These are phyloP conservation scores for Toxostoma redivivum DNA, from an alignment of 2,113 vertebrate species.

Conservation along the genomic window DNA sequence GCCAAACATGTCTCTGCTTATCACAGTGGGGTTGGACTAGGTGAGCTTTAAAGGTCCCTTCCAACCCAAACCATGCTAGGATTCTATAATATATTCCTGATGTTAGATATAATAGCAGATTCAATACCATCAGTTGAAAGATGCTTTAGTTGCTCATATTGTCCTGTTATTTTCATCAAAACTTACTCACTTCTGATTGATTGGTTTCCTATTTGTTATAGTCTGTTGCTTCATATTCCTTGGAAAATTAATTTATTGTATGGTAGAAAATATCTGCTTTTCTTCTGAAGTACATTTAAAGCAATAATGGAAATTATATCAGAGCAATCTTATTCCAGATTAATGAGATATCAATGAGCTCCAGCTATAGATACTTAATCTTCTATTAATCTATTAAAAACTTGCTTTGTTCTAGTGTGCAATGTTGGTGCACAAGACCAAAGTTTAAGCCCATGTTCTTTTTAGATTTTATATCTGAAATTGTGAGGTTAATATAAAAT, in stretches of 20 bases:
- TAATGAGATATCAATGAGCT: background rate
- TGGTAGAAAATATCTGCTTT: background rate
- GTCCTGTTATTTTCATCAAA: background rate
- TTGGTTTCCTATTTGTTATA: background rate
- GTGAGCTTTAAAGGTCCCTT: background rate
- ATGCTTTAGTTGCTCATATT: background rate
- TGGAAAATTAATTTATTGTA: background rate
- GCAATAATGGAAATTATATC: background rate
- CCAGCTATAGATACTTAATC: background rate
- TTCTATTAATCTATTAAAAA: background rate
- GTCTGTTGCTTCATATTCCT: background rate
- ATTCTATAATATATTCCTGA: background rate
- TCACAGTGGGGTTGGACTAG: background rate
- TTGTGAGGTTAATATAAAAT: background rate
- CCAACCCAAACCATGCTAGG: background rate
- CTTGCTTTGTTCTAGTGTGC: background rate
- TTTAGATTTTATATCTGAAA: background rate
- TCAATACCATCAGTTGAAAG: background rate
- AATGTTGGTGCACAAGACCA: background rate
- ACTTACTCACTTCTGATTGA: background rate
- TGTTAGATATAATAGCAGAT: background rate
- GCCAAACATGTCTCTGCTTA: background rate
- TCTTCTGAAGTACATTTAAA: background rate
- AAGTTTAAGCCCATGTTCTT: background rate
- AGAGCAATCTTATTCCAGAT: background rate